These are phyloP conservation scores for Laterallus jamaicensis DNA, from an alignment of 2,113 vertebrate species.

Conservation along the genomic window DNA sequence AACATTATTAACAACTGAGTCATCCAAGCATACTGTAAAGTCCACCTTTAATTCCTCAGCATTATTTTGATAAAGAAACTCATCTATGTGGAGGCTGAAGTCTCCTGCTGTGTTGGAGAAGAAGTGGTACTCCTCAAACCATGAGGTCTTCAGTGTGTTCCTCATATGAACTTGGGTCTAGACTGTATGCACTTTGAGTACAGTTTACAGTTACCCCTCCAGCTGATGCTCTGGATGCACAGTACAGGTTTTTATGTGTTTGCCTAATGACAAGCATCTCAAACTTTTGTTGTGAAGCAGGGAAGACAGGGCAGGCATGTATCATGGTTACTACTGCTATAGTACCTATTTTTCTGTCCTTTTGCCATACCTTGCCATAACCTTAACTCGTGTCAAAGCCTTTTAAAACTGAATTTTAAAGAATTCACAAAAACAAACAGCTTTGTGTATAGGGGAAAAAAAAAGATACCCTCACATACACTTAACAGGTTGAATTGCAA, in stretches of 20 bases:
- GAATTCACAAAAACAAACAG: background rate
- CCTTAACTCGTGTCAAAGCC: background rate
- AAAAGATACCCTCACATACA: accelerated
- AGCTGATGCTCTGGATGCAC: background rate
- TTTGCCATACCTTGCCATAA: accelerated
- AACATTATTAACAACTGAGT: background rate
- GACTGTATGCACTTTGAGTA: background rate
- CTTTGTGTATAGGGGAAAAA: background rate
- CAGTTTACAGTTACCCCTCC: background rate
- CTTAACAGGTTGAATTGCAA: background rate
- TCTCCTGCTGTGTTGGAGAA: background rate
- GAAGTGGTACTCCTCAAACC: background rate
- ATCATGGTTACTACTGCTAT: background rate
- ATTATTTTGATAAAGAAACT: background rate
- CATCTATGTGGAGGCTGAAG: background rate
- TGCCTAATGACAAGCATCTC: background rate
- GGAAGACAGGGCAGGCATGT: background rate
- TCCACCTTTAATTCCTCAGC: background rate
- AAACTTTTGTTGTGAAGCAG: background rate
- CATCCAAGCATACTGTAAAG: background rate
- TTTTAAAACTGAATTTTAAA: background rate
- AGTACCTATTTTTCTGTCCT: background rate
- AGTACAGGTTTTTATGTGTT: background rate
- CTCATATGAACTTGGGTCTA: background rate
- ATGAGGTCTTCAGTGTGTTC: accelerated